These are phyloP conservation scores for Sesamia inferens DNA, from an alignment of 2,888 invertebrate species.

Conservation along the genomic window DNA sequence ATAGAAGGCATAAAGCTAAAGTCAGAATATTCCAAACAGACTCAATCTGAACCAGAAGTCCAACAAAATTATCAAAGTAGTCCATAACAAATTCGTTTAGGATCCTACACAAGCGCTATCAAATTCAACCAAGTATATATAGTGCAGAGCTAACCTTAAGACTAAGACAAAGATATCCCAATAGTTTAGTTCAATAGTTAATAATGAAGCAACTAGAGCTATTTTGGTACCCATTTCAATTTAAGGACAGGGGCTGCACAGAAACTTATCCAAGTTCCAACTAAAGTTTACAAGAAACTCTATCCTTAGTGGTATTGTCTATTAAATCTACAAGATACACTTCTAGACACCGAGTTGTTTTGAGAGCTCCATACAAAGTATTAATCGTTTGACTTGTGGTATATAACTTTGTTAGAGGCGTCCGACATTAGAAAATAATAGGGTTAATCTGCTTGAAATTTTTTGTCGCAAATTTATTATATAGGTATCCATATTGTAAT, in stretches of 20 bases:
- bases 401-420: conserved; percentile 46
- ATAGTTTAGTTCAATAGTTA: conserved; percentile 77
- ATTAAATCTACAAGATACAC: conserved; percentile 86
- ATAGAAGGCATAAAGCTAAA: too few relatives aligned
- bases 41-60: conserved; percentile 1
- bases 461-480: neutral
- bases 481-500: neutral
- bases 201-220: conserved; percentile 81
- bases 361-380: conserved; percentile 71
- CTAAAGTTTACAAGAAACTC: conserved; percentile 86
- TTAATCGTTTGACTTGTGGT: conserved; percentile 69
- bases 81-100: conserved; percentile 28
- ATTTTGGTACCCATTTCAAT: conserved; percentile 87
- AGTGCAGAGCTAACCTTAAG: conserved; percentile 48
- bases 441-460: neutral
- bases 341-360: conserved; percentile 77
- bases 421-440: conserved; percentile 16
- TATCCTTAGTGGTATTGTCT: conserved; percentile 84
- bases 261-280: conserved; percentile 83
- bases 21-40: neutral
- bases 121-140: conserved; percentile 37
- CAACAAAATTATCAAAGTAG: conserved; percentile 16
- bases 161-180: conserved; percentile 62
- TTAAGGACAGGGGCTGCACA: conserved; percentile 83
- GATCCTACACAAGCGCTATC: conserved; percentile 27